phyloP scores from a whole-genome alignment of 2,888 invertebrate species.

The Campaea margaritaria region DNA sequence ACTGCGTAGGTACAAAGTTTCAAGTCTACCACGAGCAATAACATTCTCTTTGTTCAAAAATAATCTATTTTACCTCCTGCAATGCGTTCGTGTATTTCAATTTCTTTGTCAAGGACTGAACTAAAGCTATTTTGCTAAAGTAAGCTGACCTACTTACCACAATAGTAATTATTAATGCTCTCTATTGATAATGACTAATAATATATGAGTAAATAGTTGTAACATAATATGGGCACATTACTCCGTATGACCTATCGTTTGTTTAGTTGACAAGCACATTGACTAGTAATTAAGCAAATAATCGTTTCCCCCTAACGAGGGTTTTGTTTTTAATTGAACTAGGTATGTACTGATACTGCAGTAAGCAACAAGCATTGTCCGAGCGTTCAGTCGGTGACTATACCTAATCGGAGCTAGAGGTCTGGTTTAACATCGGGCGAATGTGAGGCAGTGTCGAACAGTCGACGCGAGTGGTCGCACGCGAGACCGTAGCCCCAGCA shows the following conservation, averaged over 20 bases:
- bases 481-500: constrained; percentile 39
- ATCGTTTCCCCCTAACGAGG: constrained; percentile 1
- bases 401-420: constrained; percentile 21
- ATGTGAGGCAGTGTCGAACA: constrained; percentile 52
- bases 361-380: constrained; percentile 8
- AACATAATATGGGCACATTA: constrained; percentile 14
- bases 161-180: no score
- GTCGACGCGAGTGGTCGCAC: constrained; percentile 65
- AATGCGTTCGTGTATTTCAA: no score
- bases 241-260: constrained; percentile 13
- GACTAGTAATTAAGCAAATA: constrained; percentile 9
- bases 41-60: no score
- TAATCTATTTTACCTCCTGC: no score
- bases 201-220: no score
- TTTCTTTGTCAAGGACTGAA: no score
- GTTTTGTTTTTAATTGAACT: constrained; percentile 7
- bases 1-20: no score
- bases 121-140: no score
- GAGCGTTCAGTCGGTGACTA: constrained; percentile 9
- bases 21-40: no score
- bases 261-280: constrained; percentile 4
- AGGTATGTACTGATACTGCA: constrained; percentile 12
- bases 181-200: no score
- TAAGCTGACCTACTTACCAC: no score
- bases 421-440: constrained; percentile 41